Evolutionary conservation across 35 echinoderm and acorn worm genomes (phyloP).

Genomic region (Ophioderma brevispina): DNA sequence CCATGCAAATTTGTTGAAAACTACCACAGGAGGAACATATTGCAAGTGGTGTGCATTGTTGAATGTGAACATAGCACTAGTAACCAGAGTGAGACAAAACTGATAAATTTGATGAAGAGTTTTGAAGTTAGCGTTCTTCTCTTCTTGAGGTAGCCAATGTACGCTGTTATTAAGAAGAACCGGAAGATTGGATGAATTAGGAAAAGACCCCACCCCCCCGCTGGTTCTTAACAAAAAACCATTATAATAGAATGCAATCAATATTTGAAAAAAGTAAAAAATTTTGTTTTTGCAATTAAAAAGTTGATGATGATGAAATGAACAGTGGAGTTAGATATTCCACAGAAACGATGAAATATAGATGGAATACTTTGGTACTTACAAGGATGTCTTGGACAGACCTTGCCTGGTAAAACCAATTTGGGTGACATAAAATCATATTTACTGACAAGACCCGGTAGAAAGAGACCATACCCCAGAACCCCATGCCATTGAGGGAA

Average conservation of each 20-base stretch:
- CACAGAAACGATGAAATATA: constrained; percentile 1
- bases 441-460: constrained; percentile 44
- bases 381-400: constrained; percentile 51
- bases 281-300: background rate
- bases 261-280: constrained; percentile 57
- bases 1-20: constrained; percentile 59
- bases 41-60: background rate
- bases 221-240: background rate
- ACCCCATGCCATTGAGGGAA: constrained; percentile 59
- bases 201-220: background rate
- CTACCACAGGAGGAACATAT: constrained; percentile 14
- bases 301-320: background rate
- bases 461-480: constrained; percentile 59
- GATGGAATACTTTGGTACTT: constrained; percentile 17
- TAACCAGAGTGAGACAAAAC: background rate
- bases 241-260: background rate
- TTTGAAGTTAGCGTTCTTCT: constrained; percentile 6
- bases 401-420: constrained; percentile 37
- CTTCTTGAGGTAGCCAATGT: no score
- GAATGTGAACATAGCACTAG: background rate
- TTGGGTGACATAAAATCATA: constrained; percentile 28
- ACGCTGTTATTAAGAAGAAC: no score
- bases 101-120: background rate
- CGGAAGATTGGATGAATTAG: background rate
- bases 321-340: background rate